These are phyloP conservation scores for Tholera decimalis DNA, from an alignment of 2,888 invertebrate genomes.

Conservation along the genomic window DNA sequence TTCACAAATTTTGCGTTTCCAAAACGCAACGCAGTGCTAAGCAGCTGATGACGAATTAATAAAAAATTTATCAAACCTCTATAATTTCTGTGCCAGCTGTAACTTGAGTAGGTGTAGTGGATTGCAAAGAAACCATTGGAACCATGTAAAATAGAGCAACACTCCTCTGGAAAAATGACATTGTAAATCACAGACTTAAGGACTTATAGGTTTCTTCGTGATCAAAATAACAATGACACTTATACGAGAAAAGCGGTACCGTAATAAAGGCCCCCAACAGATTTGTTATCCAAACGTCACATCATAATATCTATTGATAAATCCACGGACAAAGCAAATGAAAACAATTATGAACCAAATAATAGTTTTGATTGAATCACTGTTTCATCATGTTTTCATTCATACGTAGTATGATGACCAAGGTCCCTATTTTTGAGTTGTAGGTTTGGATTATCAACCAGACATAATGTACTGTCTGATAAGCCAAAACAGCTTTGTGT, in stretches of 20 bases:
- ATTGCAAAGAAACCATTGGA: neutral
- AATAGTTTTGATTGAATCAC: neutral
- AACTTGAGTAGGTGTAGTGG: neutral
- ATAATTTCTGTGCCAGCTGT: neutral
- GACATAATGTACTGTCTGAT: no score
- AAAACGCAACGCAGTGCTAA: no score
- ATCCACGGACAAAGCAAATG: neutral
- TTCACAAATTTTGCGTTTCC: no score
- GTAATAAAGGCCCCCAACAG: neutral
- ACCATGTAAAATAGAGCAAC: slow-evolving; percentile 6
- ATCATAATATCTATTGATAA: slow-evolving; percentile 19
- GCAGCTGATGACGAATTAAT: no score
- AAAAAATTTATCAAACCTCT: no score
- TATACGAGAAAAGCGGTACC: neutral
- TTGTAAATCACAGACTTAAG: slow-evolving; percentile 3
- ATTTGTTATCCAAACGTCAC: neutral
- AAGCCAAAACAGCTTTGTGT: no score
- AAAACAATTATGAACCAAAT: neutral
- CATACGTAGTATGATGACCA: no score
- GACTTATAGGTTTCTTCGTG: no score
- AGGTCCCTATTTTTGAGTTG: no score
- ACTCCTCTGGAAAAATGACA: slow-evolving; percentile 23
- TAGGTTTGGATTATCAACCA: no score
- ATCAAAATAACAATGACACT: neutral
- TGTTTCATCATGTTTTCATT: neutral